Conservation (phyloP, 2,797 vertebrate genomes). For the Crenichthys baileyi region DNA sequence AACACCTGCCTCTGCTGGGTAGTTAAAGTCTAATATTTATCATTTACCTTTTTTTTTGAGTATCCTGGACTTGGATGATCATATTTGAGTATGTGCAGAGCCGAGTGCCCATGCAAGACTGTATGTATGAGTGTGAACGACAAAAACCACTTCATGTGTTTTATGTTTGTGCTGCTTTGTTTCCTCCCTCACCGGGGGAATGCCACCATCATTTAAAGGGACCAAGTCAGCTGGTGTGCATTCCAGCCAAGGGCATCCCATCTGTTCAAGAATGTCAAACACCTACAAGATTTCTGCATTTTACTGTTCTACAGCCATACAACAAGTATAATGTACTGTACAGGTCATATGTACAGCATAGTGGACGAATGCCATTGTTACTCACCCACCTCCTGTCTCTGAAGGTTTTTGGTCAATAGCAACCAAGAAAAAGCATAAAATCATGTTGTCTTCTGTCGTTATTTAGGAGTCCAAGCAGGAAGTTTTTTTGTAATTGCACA, state of each 20-base stretch:
- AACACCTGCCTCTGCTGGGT: constrained; percentile 83
- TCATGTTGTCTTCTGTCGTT: constrained; percentile 62
- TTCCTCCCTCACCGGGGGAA: constrained; percentile 56
- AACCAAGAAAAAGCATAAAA: constrained; percentile 80
- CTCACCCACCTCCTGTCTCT: constrained; percentile 52
- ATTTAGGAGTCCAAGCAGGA: constrained; percentile 39
- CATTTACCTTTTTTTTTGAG: constrained; percentile 61
- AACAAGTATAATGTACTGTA: constrained; percentile 72
- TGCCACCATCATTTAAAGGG: constrained; percentile 79
- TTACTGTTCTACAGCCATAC: constrained; percentile 76
- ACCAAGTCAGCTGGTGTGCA: constrained; percentile 81
- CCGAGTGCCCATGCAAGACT: constrained; percentile 39
- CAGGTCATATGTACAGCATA: constrained; percentile 73
- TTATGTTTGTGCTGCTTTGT: constrained; percentile 78
- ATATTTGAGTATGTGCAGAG: constrained; percentile 55
- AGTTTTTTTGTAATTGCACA: not conserved
- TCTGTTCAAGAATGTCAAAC: constrained; percentile 70
- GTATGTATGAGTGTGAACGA: constrained; percentile 63
- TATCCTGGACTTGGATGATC: constrained; percentile 68
- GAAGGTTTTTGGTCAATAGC: constrained; percentile 87
- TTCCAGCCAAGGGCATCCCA: constrained; percentile 76
- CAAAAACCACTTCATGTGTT: constrained; percentile 77
- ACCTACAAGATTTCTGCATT: constrained; percentile 70
- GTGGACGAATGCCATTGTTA: constrained; percentile 76
- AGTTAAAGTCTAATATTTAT: constrained; percentile 85